Conservation (phyloP, 2,113 vertebrate species). For the Daboia siamensis region DNA sequence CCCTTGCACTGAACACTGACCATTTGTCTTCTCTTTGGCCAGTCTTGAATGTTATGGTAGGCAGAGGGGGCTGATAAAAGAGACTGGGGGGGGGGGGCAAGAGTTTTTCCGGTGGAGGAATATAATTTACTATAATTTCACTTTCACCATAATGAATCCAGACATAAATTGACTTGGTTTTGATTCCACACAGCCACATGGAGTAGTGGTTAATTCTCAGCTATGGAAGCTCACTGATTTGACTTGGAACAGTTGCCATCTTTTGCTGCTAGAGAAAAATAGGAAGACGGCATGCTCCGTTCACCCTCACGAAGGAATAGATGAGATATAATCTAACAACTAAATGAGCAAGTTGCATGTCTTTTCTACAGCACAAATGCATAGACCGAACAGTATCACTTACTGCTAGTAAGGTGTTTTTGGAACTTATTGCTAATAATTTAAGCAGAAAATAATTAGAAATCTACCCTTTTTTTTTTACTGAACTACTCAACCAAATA, state of each 20-base stretch:
- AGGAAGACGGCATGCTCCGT: neutral
- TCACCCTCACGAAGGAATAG: neutral
- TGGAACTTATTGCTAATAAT: constrained; percentile 54
- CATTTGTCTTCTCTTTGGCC: neutral
- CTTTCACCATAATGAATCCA: neutral
- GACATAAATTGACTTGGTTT: neutral
- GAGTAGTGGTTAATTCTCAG: neutral
- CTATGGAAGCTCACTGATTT: neutral
- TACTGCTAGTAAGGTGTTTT: constrained; percentile 21
- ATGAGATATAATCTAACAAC: constrained; percentile 51
- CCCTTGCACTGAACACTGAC: neutral
- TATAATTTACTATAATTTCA: neutral
- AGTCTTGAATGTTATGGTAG: neutral
- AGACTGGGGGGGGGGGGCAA: neutral
- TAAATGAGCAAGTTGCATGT: constrained; percentile 31
- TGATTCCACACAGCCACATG: neutral
- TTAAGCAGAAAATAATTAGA: constrained; percentile 53
- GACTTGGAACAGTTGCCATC: neutral
- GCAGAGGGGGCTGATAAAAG: neutral
- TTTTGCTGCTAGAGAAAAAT: neutral
- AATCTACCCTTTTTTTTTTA: constrained; percentile 52
- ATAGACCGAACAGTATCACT: constrained; percentile 56
- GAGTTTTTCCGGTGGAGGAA: neutral
- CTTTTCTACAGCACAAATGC: constrained; percentile 58
- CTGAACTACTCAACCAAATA: constrained; percentile 54